Conservation (phyloP, 2,888 invertebrate genomes). For the Acanthoscelides obtectus region DNA sequence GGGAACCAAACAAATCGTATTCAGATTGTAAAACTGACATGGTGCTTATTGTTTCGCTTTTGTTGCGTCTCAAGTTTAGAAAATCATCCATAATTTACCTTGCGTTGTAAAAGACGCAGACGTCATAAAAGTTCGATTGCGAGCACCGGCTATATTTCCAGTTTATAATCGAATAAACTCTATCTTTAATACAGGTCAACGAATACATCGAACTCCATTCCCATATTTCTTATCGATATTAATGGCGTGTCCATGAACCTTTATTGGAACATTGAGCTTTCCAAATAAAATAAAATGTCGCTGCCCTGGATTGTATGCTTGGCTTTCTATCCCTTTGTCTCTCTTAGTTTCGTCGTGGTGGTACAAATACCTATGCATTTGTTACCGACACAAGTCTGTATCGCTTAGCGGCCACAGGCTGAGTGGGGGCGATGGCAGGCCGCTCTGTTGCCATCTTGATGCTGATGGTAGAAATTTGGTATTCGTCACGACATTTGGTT, state of each 20-base stretch:
- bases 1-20: too few relatives aligned
- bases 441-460: too few relatives aligned
- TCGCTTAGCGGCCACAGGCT: too few relatives aligned
- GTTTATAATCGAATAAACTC: neutral
- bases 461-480: too few relatives aligned
- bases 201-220: neutral
- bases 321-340: neutral
- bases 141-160: neutral
- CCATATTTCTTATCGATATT: neutral
- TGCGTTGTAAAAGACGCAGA: neutral
- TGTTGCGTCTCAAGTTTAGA: too few relatives aligned
- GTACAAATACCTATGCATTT: too few relatives aligned
- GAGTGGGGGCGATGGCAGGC: too few relatives aligned
- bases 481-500: too few relatives aligned
- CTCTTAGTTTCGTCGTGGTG: neutral
- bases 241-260: neutral
- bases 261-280: neutral
- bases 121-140: neutral
- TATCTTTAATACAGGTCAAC: neutral
- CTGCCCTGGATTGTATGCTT: neutral
- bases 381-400: too few relatives aligned
- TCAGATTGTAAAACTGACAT: too few relatives aligned
- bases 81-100: neutral
- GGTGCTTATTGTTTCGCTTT: too few relatives aligned
- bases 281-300: neutral